Evolutionary conservation across 2,797 vertebrate genomes (phyloP).

Genomic region (Phrynocephalus vlangalii): DNA sequence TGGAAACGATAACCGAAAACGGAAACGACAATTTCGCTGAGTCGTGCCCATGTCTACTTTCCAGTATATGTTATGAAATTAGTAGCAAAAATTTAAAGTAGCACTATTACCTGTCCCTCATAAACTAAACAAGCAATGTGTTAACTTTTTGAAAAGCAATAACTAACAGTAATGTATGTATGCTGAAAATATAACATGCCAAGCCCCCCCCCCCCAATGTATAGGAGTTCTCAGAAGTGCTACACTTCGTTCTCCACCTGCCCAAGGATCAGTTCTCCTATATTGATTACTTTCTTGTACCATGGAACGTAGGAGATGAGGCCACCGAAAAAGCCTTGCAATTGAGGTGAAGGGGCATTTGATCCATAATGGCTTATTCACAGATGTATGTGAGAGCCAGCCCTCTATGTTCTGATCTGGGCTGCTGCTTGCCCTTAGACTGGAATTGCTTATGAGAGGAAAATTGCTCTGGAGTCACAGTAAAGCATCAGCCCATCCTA

Average conservation of each 20-base stretch:
- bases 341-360: not conserved
- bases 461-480: not conserved
- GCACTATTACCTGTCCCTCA: not conserved
- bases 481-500: not conserved
- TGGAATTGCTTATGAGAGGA: not conserved
- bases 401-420: not conserved
- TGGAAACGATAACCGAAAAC: too few species aligned
- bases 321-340: not conserved
- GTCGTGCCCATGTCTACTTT: too few species aligned
- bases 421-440: not conserved
- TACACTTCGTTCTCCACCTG: not conserved
- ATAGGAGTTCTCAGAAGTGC: not conserved
- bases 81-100: not conserved
- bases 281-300: not conserved
- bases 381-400: not conserved
- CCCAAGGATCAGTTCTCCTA: not conserved
- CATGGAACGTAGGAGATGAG: not conserved
- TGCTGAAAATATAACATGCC: too few species aligned
- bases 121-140: not conserved
- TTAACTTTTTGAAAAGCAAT: too few species aligned
- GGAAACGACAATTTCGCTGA: too few species aligned
- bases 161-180: too few species aligned
- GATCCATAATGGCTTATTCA: not conserved
- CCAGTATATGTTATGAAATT: not conserved
- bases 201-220: not conserved